phyloP scores from a whole-genome alignment of 2,113 vertebrate species.

The Corvus hawaiiensis region DNA sequence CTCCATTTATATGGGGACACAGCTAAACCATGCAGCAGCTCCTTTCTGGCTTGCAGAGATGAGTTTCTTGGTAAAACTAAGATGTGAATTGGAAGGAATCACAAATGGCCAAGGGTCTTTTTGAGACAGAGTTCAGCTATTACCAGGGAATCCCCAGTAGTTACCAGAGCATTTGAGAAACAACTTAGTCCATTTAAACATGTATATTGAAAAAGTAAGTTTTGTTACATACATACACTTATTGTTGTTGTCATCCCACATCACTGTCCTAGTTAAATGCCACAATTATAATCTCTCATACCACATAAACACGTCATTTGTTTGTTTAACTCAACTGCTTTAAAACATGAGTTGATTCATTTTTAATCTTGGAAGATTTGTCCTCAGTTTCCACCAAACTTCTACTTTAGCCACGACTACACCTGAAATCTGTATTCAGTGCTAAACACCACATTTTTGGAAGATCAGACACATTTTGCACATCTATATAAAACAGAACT shows the following conservation, averaged over 20 bases:
- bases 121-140: not conserved
- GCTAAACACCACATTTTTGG: not conserved
- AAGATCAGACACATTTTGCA: not conserved
- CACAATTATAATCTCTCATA: not conserved
- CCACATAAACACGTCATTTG: not conserved
- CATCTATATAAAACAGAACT: not conserved
- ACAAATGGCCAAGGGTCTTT: not conserved
- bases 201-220: not conserved
- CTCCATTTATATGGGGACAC: not conserved
- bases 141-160: not conserved
- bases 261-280: not conserved
- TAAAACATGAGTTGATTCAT: not conserved
- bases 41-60: not conserved
- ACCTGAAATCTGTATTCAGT: not conserved
- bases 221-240: not conserved
- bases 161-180: not conserved
- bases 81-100: not conserved
- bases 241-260: not conserved
- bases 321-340: not conserved
- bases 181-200: not conserved
- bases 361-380: not conserved
- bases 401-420: not conserved
- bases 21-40: not conserved
- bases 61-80: not conserved
- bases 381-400: not conserved